phyloP scores from a whole-genome alignment of 2,113 vertebrate genomes.

The Misgurnus mizolepis region DNA sequence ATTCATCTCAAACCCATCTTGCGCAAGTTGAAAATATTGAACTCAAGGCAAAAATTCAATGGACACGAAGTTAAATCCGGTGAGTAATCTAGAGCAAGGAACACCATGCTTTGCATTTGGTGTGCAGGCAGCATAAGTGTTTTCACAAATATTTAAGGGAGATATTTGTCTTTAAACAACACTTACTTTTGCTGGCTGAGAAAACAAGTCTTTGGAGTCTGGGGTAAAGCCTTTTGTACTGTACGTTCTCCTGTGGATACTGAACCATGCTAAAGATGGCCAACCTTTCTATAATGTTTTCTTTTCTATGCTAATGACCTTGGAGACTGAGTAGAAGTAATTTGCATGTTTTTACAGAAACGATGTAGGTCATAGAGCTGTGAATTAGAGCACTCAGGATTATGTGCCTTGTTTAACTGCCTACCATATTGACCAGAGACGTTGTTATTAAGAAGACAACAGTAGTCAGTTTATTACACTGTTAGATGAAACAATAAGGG shows the following conservation, averaged over 20 bases:
- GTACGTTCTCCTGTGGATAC: background rate
- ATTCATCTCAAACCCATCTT: too few relatives aligned
- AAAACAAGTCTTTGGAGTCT: background rate
- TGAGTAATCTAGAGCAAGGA: too few relatives aligned
- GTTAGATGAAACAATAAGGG: slow-evolving; percentile 17
- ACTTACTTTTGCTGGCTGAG: too few relatives aligned
- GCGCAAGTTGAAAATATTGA: too few relatives aligned
- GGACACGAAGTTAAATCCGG: too few relatives aligned
- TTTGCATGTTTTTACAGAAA: slow-evolving; percentile 5
- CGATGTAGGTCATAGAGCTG: slow-evolving; percentile 5
- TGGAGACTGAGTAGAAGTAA: background rate
- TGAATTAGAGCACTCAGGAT: background rate
- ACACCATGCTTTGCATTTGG: too few relatives aligned
- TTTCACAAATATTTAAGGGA: too few relatives aligned
- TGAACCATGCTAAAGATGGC: background rate
- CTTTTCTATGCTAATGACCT: background rate
- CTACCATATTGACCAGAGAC: slow-evolving; percentile 23
- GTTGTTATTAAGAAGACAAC: background rate
- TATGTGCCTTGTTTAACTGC: background rate
- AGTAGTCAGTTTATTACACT: background rate
- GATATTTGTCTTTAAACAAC: background rate
- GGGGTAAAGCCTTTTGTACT: background rate
- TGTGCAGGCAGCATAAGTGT: too few relatives aligned
- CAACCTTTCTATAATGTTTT: background rate
- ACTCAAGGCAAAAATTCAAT: too few relatives aligned